Evolutionary conservation across 1,140 invertebrate species (phyloP).

Genomic region (Ceratina japonica): DNA sequence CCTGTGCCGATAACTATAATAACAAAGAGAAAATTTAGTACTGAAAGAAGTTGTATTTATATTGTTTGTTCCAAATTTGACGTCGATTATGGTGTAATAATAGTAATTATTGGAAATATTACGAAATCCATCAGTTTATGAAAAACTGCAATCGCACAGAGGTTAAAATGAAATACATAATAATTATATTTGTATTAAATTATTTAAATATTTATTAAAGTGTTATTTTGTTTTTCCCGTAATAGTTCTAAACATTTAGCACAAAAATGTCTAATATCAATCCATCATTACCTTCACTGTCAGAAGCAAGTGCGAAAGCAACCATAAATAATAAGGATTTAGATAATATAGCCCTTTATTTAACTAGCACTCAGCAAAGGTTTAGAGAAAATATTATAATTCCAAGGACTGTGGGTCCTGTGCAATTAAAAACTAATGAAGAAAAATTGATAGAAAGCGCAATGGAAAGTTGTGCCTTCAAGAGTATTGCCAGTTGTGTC

Average conservation of each 20-base stretch:
- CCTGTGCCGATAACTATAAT: no score
- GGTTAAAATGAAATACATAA: slow-evolving; percentile 1
- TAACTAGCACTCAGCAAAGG: slow-evolving; percentile 75
- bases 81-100: no score
- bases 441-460: slow-evolving; percentile 92
- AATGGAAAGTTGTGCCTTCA: slow-evolving; percentile 96
- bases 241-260: not conserved
- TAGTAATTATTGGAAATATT: no score
- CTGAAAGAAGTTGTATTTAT: no score
- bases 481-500: slow-evolving; percentile 93
- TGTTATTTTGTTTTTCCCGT: not conserved
- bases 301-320: not conserved
- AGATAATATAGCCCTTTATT: slow-evolving; percentile 71
- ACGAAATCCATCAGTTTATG: no score
- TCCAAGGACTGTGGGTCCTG: slow-evolving; percentile 86
- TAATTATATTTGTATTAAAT: not conserved
- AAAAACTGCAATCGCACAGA: not conserved
- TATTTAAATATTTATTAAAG: not conserved
- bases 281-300: slow-evolving; percentile 7
- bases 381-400: slow-evolving; percentile 91
- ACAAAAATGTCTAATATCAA: slow-evolving; percentile 41
- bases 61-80: no score
- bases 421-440: slow-evolving; percentile 90
- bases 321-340: slow-evolving; percentile 64
- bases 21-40: no score